Percentiles rank a stretch among this genome's conserved stretches.
Evolutionary conservation across 1,140 invertebrate genomes (phyloP).

Genomic region (Helicoverpa armigera): DNA sequence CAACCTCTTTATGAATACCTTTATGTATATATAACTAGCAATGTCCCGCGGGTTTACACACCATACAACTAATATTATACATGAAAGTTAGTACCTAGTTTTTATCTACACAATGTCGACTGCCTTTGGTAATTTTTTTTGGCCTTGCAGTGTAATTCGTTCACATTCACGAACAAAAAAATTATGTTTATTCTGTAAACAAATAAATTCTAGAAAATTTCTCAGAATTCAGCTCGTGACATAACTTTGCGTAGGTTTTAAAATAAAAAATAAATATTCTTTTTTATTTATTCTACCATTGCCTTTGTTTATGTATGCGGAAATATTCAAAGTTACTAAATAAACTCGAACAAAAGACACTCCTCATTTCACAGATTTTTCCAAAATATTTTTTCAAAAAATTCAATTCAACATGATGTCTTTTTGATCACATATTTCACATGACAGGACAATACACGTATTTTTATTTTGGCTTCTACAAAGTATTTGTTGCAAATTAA

Average conservation of each 20-base stretch:
- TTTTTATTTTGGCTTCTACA: neutral
- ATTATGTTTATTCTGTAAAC: too few relatives aligned
- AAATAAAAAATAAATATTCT: neutral
- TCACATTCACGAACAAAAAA: too few relatives aligned
- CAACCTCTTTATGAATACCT: neutral
- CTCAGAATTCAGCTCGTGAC: neutral
- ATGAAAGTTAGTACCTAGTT: too few relatives aligned
- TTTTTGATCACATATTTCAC: too few relatives aligned
- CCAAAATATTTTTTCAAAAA: too few relatives aligned
- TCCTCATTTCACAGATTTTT: neutral
- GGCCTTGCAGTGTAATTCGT: too few relatives aligned
- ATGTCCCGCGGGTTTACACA: neutral
- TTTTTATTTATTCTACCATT: neutral
- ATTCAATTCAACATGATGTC: too few relatives aligned
- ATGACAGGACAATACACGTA: too few relatives aligned
- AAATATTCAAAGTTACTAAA: constrained; percentile 7
- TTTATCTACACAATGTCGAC: too few relatives aligned
- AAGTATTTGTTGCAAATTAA: neutral
- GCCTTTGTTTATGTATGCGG: neutral
- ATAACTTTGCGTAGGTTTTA: too few relatives aligned
- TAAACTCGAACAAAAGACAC: neutral
- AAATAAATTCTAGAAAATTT: neutral
- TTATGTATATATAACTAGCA: neutral
- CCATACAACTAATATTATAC: too few relatives aligned
- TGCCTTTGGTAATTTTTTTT: too few relatives aligned